phyloP scores from a whole-genome alignment of 2,113 vertebrate genomes.

The Naja naja region DNA sequence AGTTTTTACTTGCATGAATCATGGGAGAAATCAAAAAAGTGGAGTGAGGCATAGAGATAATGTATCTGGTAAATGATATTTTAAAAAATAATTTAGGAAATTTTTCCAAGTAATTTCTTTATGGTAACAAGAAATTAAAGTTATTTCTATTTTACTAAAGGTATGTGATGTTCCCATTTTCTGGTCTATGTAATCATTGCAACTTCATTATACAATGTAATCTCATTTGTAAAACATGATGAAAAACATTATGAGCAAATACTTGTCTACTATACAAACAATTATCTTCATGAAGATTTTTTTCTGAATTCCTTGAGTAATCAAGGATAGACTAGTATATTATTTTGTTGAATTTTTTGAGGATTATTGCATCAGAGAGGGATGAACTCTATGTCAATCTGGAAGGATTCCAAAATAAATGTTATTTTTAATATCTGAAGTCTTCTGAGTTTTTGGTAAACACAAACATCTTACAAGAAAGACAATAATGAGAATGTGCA shows the following conservation, averaged over 20 bases:
- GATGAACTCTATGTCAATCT: neutral
- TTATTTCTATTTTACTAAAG: neutral
- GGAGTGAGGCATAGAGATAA: fast-evolving
- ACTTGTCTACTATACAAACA: neutral
- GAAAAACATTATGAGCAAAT: neutral
- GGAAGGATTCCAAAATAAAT: neutral
- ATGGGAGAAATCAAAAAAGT: neutral
- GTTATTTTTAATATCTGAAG: neutral
- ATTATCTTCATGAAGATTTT: neutral
- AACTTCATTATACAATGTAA: neutral
- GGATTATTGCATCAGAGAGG: neutral
- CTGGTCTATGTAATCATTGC: neutral
- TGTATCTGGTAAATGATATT: neutral
- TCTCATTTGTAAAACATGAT: neutral
- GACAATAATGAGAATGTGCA: neutral
- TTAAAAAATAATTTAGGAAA: neutral
- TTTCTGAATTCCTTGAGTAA: neutral
- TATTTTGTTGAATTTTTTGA: neutral
- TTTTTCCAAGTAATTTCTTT: neutral
- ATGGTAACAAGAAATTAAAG: neutral
- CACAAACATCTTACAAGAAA: neutral
- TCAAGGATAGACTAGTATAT: neutral
- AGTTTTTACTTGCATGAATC: conserved; percentile 16
- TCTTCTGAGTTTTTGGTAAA: neutral
- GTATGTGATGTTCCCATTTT: neutral